These are phyloP conservation scores for Oreonectes daqikongensis DNA, from an alignment of 2,797 vertebrate species.

Conservation along the genomic window DNA sequence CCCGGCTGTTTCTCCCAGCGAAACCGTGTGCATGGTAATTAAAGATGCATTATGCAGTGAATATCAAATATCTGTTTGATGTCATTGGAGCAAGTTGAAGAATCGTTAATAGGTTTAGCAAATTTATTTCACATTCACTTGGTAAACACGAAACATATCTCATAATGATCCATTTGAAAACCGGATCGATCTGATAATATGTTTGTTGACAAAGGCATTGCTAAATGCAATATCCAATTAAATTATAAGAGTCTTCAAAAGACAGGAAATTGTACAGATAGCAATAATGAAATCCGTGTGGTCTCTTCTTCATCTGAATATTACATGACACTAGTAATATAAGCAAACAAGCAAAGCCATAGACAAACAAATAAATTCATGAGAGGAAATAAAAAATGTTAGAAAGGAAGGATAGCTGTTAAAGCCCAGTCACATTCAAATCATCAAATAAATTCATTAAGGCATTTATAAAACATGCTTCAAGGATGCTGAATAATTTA, in stretches of 20 bases:
- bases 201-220: not conserved
- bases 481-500: conserved; percentile 46
- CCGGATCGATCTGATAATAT: not conserved
- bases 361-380: not conserved
- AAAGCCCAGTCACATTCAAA: conserved; percentile 9
- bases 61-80: conserved; percentile 38
- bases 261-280: not conserved
- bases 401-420: not conserved
- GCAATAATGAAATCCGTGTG: not conserved
- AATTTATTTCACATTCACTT: not conserved
- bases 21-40: conserved; percentile 19
- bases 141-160: not conserved
- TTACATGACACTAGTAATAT: not conserved
- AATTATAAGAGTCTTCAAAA: not conserved
- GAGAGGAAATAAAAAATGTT: not conserved
- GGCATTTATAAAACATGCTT: conserved; percentile 24
- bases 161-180: conserved; percentile 3
- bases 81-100: conserved; percentile 16
- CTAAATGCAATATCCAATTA: not conserved
- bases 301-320: not conserved
- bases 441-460: conserved; percentile 13
- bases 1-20: not conserved
- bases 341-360: not conserved
- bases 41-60: conserved; percentile 28
- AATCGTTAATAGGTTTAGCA: conserved; percentile 9